A percentile compares a stretch with the other conserved stretches of the same genome.
Evolutionary conservation across 2,888 invertebrate species (phyloP).

Genomic region (Dolichomitus sp.): DNA sequence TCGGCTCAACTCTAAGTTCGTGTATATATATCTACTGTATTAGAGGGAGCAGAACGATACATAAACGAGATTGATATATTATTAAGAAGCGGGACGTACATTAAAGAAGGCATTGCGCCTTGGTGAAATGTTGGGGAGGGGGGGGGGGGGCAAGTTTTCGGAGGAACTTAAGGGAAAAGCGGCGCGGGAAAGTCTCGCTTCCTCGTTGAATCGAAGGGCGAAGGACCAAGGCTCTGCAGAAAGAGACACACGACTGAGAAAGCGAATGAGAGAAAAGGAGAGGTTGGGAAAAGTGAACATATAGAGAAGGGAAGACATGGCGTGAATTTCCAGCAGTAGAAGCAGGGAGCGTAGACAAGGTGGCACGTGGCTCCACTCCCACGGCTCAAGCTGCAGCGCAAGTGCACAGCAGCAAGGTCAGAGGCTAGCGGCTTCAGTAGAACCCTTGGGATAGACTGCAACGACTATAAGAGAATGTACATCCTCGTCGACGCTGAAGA

Average conservation of each 20-base stretch:
- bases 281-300: slow-evolving; percentile 26
- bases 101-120: slow-evolving; percentile 79
- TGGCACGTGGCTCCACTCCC: slow-evolving; percentile 81
- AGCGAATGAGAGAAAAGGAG: slow-evolving; percentile 37
- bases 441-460: slow-evolving; percentile 44
- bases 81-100: slow-evolving; percentile 78
- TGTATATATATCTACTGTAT: slow-evolving; percentile 14
- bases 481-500: slow-evolving; percentile 30
- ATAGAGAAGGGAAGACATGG: slow-evolving; percentile 49
- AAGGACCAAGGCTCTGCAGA: slow-evolving; percentile 42
- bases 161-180: slow-evolving; percentile 62
- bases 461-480: slow-evolving; percentile 35
- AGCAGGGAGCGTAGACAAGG: slow-evolving; percentile 67
- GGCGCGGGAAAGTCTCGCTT: slow-evolving; percentile 46
- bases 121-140: slow-evolving; percentile 78
- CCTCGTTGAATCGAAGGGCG: slow-evolving; percentile 37
- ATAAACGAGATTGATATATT: slow-evolving; percentile 84
- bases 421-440: slow-evolving; percentile 65
- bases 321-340: slow-evolving; percentile 69
- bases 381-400: slow-evolving; percentile 78
- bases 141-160: slow-evolving; percentile 65
- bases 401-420: slow-evolving; percentile 80
- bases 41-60: slow-evolving; percentile 59
- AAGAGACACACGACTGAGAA: slow-evolving; percentile 46
- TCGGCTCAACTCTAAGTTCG: not conserved